phyloP scores from a whole-genome alignment of 2,113 vertebrate genomes.

The Chaetops frenatus region DNA sequence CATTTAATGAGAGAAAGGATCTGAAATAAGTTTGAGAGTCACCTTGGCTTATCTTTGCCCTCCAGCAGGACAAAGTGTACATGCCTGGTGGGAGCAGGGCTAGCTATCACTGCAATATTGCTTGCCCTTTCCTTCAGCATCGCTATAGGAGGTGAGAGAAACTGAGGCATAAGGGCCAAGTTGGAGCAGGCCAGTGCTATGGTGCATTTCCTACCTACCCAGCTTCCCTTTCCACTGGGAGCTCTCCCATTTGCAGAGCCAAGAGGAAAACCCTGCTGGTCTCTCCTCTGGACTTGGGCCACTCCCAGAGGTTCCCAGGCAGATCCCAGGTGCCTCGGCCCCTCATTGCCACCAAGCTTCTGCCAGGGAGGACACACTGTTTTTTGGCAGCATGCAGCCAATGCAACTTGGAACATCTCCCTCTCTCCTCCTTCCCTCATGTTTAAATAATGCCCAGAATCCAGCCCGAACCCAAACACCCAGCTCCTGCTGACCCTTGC shows the following conservation, averaged over 20 bases:
- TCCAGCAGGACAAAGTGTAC: neutral
- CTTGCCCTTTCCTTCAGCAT: neutral
- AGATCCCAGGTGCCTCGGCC: fast-evolving
- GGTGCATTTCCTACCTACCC: neutral
- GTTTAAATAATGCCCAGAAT: constrained; percentile 17
- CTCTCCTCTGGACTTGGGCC: neutral
- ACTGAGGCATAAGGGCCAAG: neutral
- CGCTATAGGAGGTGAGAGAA: neutral
- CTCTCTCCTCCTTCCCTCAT: neutral
- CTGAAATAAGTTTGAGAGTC: constrained; percentile 6
- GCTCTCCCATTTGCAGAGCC: neutral
- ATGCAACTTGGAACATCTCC: neutral
- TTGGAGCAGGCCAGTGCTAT: neutral
- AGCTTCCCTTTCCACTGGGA: neutral
- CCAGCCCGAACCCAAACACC: constrained; percentile 2
- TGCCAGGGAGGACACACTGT: neutral
- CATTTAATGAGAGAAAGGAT: neutral
- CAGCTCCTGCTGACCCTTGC: constrained; percentile 2
- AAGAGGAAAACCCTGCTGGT: neutral
- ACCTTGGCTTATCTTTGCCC: constrained; percentile 27
- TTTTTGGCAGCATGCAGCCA: neutral
- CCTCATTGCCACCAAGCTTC: neutral
- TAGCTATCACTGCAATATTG: neutral
- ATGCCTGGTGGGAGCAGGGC: neutral
- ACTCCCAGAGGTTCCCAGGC: neutral